Percentiles rank a stretch among this genome's conserved stretches.
Evolutionary conservation across 1,140 invertebrate species (phyloP).

Genomic region (Metaphire vulgaris): DNA sequence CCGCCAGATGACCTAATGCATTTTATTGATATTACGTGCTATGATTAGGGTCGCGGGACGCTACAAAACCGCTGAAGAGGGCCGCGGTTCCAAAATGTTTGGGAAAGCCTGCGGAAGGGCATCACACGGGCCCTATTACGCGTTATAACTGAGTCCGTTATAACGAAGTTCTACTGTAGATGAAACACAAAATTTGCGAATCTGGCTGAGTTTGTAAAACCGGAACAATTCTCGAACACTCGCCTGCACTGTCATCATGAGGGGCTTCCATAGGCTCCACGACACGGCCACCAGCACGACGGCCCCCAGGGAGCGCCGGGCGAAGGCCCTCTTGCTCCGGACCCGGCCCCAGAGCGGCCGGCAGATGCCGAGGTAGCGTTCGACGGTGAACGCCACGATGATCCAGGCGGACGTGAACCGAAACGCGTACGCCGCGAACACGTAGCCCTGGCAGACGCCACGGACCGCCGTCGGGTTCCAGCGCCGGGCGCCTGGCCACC

Average conservation of each 20-base stretch:
- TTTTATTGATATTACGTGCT: too few species aligned
- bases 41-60: too few species aligned
- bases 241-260: constrained; percentile 10
- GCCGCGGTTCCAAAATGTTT: too few species aligned
- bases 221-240: too few species aligned
- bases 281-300: constrained; percentile 1
- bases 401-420: constrained; percentile 45
- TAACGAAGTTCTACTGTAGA: too few species aligned
- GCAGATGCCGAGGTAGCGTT: constrained; percentile 38
- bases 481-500: constrained; percentile 13
- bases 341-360: constrained; percentile 22
- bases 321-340: constrained; percentile 8
- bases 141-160: too few species aligned
- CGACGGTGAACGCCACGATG: constrained; percentile 42
- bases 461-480: constrained; percentile 33
- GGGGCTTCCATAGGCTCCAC: constrained; percentile 18
- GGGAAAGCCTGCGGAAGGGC: too few species aligned
- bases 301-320: constrained; percentile 7
- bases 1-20: too few species aligned
- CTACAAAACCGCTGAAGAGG: too few species aligned
- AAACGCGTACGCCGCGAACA: constrained; percentile 38
- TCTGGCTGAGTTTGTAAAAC: too few species aligned
- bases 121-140: too few species aligned
- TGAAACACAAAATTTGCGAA: too few species aligned
- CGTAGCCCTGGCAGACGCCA: constrained; percentile 39